phyloP scores from a whole-genome alignment of 2,797 vertebrate genomes.

The Chrosomus eos region DNA sequence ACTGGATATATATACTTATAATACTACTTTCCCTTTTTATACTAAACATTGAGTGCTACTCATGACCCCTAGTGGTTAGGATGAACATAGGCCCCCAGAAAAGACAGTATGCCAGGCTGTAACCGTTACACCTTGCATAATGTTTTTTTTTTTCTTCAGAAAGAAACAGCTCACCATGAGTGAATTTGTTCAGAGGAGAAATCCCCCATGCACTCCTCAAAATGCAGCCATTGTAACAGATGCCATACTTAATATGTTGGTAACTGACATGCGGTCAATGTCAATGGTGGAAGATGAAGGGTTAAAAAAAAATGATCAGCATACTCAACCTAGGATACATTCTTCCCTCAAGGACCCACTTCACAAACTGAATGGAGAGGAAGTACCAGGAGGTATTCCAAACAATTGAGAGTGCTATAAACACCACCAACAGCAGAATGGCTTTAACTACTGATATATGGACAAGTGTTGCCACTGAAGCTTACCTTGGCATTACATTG shows the following conservation, averaged over 20 bases:
- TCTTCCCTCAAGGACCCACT: too few relatives aligned
- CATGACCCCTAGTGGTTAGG: too few relatives aligned
- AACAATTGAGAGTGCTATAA: too few relatives aligned
- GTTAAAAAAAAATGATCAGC: neutral
- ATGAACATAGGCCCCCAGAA: too few relatives aligned
- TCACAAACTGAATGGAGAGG: too few relatives aligned
- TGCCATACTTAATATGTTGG: neutral
- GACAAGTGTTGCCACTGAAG: constrained; percentile 15
- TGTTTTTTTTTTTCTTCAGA: neutral
- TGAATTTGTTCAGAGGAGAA: neutral
- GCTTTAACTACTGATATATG: constrained; percentile 11
- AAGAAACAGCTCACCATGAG: neutral
- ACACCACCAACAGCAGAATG: too few relatives aligned
- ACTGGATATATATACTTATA: too few relatives aligned
- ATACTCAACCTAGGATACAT: too few relatives aligned
- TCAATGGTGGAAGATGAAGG: neutral
- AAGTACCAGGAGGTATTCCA: too few relatives aligned
- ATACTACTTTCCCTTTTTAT: too few relatives aligned
- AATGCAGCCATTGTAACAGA: neutral
- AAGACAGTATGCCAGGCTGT: too few relatives aligned
- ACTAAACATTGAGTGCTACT: too few relatives aligned
- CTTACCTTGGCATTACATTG: neutral
- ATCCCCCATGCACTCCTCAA: neutral
- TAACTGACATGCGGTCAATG: neutral
- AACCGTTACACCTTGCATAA: neutral